phyloP scores from a whole-genome alignment of 30 jellyfish, hydroid and myxozoan genomes.

The Aurelia coerulea region DNA sequence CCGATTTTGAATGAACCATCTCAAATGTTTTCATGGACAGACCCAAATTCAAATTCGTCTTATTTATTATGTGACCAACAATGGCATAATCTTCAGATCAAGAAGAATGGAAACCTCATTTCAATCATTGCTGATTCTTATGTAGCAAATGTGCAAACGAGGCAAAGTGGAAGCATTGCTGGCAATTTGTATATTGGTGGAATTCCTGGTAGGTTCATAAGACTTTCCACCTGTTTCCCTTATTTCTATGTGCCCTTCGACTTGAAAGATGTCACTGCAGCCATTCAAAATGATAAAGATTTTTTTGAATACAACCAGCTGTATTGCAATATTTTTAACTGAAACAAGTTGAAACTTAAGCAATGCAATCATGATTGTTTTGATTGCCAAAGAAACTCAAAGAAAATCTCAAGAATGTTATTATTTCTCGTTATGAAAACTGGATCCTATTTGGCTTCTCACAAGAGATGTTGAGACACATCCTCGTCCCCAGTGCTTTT shows the following conservation, averaged over 20 bases:
- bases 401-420: too few relatives aligned
- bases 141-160: constrained; percentile 18
- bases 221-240: too few relatives aligned
- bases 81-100: constrained; percentile 82
- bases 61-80: constrained; percentile 84
- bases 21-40: constrained; percentile 76
- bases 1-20: constrained; percentile 56
- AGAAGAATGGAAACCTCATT: constrained; percentile 48
- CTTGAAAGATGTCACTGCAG: not conserved
- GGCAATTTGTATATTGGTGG: constrained; percentile 92
- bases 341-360: too few relatives aligned
- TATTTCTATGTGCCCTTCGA: not conserved
- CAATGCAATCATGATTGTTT: too few relatives aligned
- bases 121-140: constrained; percentile 75
- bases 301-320: too few relatives aligned
- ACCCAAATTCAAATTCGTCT: constrained; percentile 66
- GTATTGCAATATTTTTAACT: too few relatives aligned
- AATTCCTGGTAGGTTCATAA: constrained; percentile 59
- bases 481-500: too few relatives aligned
- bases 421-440: too few relatives aligned
- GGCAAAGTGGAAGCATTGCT: constrained; percentile 47
- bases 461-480: too few relatives aligned
- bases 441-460: too few relatives aligned
- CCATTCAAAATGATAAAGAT: too few relatives aligned
- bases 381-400: too few relatives aligned